Base-by-base conservation (phyloP, 2,113 vertebrate genomes). In the Nematolebias whitei region DNA sequence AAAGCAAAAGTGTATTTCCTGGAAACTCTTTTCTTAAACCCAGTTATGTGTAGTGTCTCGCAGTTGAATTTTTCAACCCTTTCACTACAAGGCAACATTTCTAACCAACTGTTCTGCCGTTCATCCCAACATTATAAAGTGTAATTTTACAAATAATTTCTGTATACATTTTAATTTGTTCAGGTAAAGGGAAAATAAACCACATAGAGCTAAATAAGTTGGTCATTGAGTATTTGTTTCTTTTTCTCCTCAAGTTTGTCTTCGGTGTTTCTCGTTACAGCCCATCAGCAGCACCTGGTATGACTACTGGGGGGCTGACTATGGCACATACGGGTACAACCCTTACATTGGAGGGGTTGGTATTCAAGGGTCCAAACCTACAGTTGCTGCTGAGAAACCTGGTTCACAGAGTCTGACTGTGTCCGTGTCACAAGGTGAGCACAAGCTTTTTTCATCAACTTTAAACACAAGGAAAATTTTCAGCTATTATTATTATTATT, bases 281-380 rank as follows among this genome's bases (percentile, higher is more conserved):
- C 98, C 98, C 47, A 99, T 99, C 90, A 98, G 98, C 92, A 98
- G 96, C 87, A 98, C 98, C 1, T 99, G 98, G 98, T 99, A 99
- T 13, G 98, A 99, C 89, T 99, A 99, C 85, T 99, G 98, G 98
- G 98, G 97, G 51, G 94, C 96, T 14, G 98, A 99, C 87, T 99
- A 98, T 74, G 96, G 96, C 22, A 97, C 96, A 1, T 98, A 98
- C 73, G 98, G 96, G 82, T 99, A 99, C 87, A 98, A 97, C 81
- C 96, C 96, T 12, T 98, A 98, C 76, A 96, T 98, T 50, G 96
- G 98, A 60, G 95, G 96, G 0, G 94, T 97, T 74, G 96, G 96
- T 51, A 97, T 99, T 79, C 96, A 96, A 22, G 95, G 96, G 75
- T 95, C 96, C 84, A 99, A 98, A 85, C 96, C 96, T 62, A 93